A percentile compares a stretch with the other conserved stretches of the same genome.
phyloP scores from a whole-genome alignment of 1,140 invertebrate genomes.

The Drosophila sproati region DNA sequence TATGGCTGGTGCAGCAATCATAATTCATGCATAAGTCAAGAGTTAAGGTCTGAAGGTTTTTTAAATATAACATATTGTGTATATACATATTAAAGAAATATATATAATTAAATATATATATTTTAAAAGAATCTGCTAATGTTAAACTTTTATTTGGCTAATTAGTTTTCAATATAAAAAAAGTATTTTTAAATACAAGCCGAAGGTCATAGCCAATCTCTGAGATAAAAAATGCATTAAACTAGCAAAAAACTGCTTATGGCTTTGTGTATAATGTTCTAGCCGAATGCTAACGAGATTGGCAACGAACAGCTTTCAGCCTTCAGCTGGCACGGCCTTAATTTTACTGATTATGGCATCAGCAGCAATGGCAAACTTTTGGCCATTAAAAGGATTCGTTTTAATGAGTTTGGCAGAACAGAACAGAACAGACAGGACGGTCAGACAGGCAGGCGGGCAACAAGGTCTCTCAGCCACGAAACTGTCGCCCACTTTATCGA shows the following conservation, averaged over 20 bases:
- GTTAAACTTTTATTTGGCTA: conserved; percentile 6
- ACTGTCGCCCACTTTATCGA: conserved; percentile 2
- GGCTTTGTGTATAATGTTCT: conserved; percentile 42
- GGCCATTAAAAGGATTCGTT: conserved; percentile 81
- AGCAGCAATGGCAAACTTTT: conserved; percentile 68
- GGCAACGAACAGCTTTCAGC: conserved; percentile 66
- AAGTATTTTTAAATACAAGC: neutral
- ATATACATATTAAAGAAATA: too few species aligned
- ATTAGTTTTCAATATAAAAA: conserved; percentile 21
- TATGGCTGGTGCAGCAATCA: too few species aligned
- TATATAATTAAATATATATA: too few species aligned
- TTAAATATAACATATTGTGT: too few species aligned
- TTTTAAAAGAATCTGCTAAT: too few species aligned
- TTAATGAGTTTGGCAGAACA: conserved; percentile 77
- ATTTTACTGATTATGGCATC: conserved; percentile 79
- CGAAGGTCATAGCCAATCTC: conserved; percentile 19
- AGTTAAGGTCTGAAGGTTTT: too few species aligned
- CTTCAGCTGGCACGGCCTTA: conserved; percentile 71
- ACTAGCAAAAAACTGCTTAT: conserved; percentile 42
- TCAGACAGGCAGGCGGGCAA: conserved; percentile 17
- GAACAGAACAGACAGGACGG: conserved; percentile 18
- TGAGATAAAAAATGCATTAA: conserved; percentile 10
- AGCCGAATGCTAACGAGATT: conserved; percentile 68
- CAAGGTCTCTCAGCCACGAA: conserved; percentile 37
- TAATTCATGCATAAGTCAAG: too few species aligned